Evolutionary conservation across 2,113 vertebrate genomes (phyloP).

Genomic region (Steatornis caripensis): DNA sequence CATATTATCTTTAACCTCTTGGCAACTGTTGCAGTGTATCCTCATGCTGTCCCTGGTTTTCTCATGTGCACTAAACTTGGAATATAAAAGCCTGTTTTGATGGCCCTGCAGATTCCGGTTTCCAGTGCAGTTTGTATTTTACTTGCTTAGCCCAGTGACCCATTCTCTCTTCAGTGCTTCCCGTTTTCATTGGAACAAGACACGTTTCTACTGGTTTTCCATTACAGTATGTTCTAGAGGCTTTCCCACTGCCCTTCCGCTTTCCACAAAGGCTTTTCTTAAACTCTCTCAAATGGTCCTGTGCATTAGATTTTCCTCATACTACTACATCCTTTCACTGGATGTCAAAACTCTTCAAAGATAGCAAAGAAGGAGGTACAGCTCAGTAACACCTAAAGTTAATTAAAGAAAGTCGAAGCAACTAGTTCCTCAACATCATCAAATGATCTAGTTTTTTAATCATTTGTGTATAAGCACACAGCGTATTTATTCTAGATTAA

Average conservation of each 20-base stretch:
- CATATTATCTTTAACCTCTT: background rate
- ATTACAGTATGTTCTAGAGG: background rate
- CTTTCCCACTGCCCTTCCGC: background rate
- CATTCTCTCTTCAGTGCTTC: background rate
- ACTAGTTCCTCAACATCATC: background rate
- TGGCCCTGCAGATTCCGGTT: constrained; percentile 12
- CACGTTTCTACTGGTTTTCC: background rate
- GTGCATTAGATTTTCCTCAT: background rate
- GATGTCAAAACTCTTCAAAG: background rate
- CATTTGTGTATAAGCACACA: background rate
- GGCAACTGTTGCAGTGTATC: background rate
- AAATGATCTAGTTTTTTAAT: background rate
- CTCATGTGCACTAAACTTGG: background rate
- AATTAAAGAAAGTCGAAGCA: background rate
- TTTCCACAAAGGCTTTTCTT: background rate
- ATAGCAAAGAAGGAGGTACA: background rate
- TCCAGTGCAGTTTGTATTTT: background rate
- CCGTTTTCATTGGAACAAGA: background rate
- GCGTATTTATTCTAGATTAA: background rate
- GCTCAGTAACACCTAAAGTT: background rate
- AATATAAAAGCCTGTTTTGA: background rate
- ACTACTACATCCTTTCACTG: background rate
- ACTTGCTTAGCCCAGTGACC: background rate
- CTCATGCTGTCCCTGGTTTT: background rate
- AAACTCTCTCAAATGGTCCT: background rate